phyloP scores from a whole-genome alignment of 2,888 invertebrate species.

The Panorpa germanica region DNA sequence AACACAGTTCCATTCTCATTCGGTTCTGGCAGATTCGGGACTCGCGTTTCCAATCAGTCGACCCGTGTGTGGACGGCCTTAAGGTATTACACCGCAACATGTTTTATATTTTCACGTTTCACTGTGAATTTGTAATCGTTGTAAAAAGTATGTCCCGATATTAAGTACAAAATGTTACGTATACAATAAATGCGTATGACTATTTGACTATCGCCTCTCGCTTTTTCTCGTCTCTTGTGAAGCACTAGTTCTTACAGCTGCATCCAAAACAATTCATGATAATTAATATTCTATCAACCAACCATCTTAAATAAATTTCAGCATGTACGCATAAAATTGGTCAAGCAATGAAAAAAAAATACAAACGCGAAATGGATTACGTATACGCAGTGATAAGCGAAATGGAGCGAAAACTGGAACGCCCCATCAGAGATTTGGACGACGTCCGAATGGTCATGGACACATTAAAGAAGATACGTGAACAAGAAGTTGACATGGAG shows the following conservation, averaged over 20 bases:
- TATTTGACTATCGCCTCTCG: neutral
- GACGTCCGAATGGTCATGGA: slow-evolving; percentile 91
- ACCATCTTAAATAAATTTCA: slow-evolving; percentile 17
- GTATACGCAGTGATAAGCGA: slow-evolving; percentile 85
- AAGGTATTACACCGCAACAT: too few species aligned
- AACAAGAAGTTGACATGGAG: slow-evolving; percentile 92
- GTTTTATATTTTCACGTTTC: too few species aligned
- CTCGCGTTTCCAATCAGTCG: too few species aligned
- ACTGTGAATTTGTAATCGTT: too few species aligned
- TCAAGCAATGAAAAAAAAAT: slow-evolving; percentile 74
- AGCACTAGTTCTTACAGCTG: neutral
- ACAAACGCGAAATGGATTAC: slow-evolving; percentile 82
- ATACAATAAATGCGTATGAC: slow-evolving; percentile 4
- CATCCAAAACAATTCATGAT: too few species aligned
- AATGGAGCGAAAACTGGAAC: slow-evolving; percentile 72
- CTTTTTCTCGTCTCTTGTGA: too few species aligned
- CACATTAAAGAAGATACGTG: slow-evolving; percentile 77
- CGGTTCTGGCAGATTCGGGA: too few species aligned
- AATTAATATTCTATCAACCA: too few species aligned
- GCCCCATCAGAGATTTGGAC: slow-evolving; percentile 80
- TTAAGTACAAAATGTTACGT: too few species aligned
- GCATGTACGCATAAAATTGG: slow-evolving; percentile 64
- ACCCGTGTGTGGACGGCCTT: too few species aligned
- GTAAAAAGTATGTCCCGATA: too few species aligned
- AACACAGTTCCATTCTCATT: too few species aligned